Conservation (phyloP, 2,797 vertebrate genomes). For the Cheirogaleus major region DNA sequence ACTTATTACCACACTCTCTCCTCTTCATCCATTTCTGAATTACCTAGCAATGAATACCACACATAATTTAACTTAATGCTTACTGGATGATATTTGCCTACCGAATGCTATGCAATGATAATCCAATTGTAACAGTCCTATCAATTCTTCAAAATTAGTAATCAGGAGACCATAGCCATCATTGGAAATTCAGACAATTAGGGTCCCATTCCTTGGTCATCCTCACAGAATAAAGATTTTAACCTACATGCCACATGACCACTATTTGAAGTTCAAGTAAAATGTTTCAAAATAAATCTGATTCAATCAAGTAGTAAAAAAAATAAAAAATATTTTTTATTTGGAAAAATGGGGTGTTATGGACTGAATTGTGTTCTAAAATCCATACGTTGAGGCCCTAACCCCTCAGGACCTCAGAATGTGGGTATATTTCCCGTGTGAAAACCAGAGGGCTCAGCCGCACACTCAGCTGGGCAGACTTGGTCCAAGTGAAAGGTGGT, state of each 20-base stretch:
- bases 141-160: constrained; percentile 8
- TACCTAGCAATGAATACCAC: neutral
- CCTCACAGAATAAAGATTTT: neutral
- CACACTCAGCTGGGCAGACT: neutral
- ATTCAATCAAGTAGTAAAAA: neutral
- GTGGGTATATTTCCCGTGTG: neutral
- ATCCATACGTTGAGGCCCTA: neutral
- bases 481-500: neutral
- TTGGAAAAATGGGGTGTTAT: neutral
- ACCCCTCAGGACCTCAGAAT: neutral
- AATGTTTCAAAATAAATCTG: neutral
- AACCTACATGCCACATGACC: neutral
- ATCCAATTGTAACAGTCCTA: neutral
- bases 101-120: neutral
- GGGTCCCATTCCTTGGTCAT: neutral
- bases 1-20: neutral
- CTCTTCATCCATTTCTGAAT: constrained; percentile 1
- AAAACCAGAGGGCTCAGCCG: neutral
- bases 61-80: neutral
- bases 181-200: neutral
- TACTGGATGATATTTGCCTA: neutral
- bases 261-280: neutral
- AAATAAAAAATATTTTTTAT: neutral
- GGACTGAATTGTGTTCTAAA: neutral
- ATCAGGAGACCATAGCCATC: neutral